Percentiles rank a stretch among this genome's conserved stretches.
Evolutionary conservation across 1,140 invertebrate genomes (phyloP).

Genomic region (Drosophila mojavensis): DNA sequence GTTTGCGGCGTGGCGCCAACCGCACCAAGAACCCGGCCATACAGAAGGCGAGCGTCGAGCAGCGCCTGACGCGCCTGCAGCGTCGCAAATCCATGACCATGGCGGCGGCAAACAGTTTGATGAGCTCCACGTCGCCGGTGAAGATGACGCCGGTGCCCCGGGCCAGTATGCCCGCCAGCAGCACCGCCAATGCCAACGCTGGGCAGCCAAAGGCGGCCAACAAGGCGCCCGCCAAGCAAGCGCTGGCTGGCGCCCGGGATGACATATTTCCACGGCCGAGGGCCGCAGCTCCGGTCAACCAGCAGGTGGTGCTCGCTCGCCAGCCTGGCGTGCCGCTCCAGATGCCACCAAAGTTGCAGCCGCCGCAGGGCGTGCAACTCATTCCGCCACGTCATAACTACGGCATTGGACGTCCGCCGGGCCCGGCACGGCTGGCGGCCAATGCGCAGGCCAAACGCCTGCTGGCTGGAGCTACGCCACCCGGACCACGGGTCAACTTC

Average conservation of each 20-base stretch:
- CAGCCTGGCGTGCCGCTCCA: not conserved
- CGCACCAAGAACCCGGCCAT: slow-evolving; percentile 49
- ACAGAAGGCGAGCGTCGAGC: slow-evolving; percentile 27
- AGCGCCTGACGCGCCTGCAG: slow-evolving; percentile 55
- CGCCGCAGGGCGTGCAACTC: too few species aligned
- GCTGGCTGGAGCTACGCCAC: not conserved
- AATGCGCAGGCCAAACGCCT: not conserved
- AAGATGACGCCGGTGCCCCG: slow-evolving; percentile 61
- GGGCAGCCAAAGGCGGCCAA: not conserved
- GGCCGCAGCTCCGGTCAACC: not conserved
- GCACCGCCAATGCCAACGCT: not conserved
- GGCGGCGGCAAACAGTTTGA: slow-evolving; percentile 27
- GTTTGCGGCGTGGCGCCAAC: slow-evolving; percentile 20
- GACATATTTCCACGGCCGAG: slow-evolving; percentile 51
- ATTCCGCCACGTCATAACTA: not conserved
- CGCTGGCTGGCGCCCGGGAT: slow-evolving; percentile 7
- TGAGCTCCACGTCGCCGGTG: slow-evolving; percentile 56
- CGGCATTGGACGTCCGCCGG: not conserved
- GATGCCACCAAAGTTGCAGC: not conserved
- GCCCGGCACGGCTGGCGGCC: not conserved
- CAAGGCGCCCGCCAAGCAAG: not conserved
- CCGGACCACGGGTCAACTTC: not conserved
- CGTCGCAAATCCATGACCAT: slow-evolving; percentile 52
- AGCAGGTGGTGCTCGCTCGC: slow-evolving; percentile 27
- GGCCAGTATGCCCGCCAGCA: not conserved